These are phyloP conservation scores for Odontophorus gujanensis DNA, from an alignment of 2,113 vertebrate genomes.

Conservation along the genomic window DNA sequence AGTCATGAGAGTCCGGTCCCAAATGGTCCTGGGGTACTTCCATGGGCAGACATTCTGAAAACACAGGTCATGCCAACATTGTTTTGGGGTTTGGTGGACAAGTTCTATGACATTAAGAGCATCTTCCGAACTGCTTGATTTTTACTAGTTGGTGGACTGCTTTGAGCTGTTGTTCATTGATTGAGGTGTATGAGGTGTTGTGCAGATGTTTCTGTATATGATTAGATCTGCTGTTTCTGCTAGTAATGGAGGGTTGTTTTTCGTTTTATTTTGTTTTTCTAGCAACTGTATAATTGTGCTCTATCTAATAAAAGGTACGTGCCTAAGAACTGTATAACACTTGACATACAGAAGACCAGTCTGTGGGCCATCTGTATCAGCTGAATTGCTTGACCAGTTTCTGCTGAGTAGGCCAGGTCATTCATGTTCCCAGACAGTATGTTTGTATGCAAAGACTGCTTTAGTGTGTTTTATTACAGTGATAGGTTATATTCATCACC, in stretches of 20 bases:
- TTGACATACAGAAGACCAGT: not conserved
- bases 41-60: not conserved
- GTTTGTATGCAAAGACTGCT: not conserved
- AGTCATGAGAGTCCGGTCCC: not conserved
- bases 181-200: accelerated
- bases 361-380: not conserved
- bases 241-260: not conserved
- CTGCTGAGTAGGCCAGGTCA: not conserved
- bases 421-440: not conserved
- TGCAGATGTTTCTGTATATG: not conserved
- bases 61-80: not conserved
- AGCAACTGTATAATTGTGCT: not conserved
- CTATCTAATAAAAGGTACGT: not conserved
- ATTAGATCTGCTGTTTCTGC: not conserved
- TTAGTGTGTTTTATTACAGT: not conserved
- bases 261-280: not conserved
- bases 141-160: not conserved
- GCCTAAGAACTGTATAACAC: not conserved
- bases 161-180: not conserved
- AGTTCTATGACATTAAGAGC: not conserved
- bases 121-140: not conserved
- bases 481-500: too few species aligned
- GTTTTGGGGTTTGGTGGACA: not conserved
- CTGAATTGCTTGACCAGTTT: not conserved
- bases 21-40: not conserved